A percentile compares a stretch with the other conserved stretches of the same genome.
phyloP scores from a whole-genome alignment of 2,113 vertebrate species.

The Nanorana parkeri region DNA sequence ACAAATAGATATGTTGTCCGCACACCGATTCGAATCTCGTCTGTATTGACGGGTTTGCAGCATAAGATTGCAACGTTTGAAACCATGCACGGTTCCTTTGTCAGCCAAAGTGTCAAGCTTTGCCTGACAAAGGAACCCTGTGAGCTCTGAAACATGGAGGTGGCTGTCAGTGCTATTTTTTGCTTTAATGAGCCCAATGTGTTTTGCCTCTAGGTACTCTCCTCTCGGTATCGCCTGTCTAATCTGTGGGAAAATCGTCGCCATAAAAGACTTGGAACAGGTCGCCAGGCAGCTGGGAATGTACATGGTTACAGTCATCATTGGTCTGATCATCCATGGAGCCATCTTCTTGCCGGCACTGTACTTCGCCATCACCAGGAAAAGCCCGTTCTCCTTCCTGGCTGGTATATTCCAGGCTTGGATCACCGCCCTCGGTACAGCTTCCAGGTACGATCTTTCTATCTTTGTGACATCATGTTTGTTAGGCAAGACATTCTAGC shows the following conservation, averaged over 20 bases:
- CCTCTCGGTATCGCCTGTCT: conserved; percentile 96
- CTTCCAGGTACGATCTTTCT: conserved; percentile 84
- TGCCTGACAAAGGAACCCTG: too few relatives aligned
- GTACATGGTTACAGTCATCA: conserved; percentile 98
- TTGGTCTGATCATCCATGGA: conserved; percentile 96
- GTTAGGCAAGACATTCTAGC: too few relatives aligned
- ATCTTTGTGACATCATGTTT: too few relatives aligned
- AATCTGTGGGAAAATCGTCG: conserved; percentile 98
- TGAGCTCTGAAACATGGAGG: too few relatives aligned
- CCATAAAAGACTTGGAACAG: conserved; percentile 95
- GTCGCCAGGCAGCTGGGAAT: conserved; percentile 95
- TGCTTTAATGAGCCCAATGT: neutral
- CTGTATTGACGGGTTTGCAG: too few relatives aligned
- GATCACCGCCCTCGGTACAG: conserved; percentile 97
- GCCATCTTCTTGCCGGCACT: conserved; percentile 94
- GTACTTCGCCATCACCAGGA: conserved; percentile 94
- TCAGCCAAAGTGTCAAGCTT: too few relatives aligned
- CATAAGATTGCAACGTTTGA: too few relatives aligned
- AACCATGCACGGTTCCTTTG: too few relatives aligned
- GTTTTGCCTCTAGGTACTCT: conserved; percentile 84
- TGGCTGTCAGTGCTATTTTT: too few relatives aligned
- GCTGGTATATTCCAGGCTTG: conserved; percentile 98
- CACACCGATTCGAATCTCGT: too few relatives aligned
- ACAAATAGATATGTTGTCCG: too few relatives aligned
- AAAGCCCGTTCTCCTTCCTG: conserved; percentile 96